A percentile compares a stretch with the other conserved stretches of the same genome.
phyloP scores from a whole-genome alignment of 2,797 vertebrate species.

The Argyrosomus regius region DNA sequence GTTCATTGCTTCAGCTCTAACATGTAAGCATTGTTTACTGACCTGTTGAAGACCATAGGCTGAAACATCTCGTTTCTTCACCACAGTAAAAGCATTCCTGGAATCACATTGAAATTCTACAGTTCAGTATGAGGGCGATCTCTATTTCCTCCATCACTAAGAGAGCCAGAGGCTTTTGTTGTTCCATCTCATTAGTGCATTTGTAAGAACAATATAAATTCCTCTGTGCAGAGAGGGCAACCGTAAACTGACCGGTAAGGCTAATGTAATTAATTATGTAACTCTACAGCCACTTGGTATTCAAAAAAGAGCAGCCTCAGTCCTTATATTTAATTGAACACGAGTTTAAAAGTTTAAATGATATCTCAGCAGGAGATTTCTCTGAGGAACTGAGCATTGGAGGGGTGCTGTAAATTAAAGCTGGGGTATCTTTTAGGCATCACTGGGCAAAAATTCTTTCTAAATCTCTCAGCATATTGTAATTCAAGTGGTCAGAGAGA shows the following conservation, averaged over 20 bases:
- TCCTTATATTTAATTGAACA: slow-evolving; percentile 31
- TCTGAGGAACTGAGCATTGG: slow-evolving; percentile 8
- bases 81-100: not conserved
- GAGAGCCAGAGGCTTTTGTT: not conserved
- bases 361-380: slow-evolving; percentile 16
- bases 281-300: slow-evolving; percentile 26
- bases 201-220: not conserved
- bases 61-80: not conserved
- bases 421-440: too few species aligned
- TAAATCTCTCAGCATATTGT: too few species aligned
- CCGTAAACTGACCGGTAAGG: not conserved
- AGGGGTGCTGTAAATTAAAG: slow-evolving; percentile 10
- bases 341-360: slow-evolving; percentile 37
- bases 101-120: not conserved
- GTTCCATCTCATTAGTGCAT: not conserved
- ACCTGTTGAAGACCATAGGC: not conserved
- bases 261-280: slow-evolving; percentile 19
- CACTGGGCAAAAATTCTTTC: too few species aligned
- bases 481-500: too few species aligned
- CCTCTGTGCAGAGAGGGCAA: not conserved
- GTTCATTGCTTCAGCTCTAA: not conserved
- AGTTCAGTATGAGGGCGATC: not conserved
- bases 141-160: not conserved
- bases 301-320: slow-evolving; percentile 22
- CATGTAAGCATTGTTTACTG: not conserved